Evolutionary conservation across 2,888 invertebrate species (phyloP), one percentile per base, ranked within the genome.

Genomic region (Griposia aprilina): DNA sequence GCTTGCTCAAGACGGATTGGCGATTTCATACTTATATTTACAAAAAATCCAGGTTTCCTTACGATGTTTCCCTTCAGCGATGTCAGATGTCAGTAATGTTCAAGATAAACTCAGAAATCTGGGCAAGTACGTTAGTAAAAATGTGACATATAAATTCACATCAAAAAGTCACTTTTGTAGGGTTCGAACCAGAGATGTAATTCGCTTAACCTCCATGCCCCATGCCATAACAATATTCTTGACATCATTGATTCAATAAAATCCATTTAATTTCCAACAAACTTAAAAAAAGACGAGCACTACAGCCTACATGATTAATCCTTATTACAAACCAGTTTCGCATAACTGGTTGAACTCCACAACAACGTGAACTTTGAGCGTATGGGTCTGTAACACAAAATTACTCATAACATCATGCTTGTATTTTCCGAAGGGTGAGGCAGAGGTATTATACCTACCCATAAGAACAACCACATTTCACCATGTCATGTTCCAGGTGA

Each of bases 301-400:
- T 8, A 59, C 57, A 52, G 7, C 30, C 30, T 0, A 62, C 30
- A 23, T 83, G 67, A 80, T 80, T 78, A 83, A 83, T 81, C 60
- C 26, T 48, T 60, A 20, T 78, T 70, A 26, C 1, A 67, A 84
- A 82, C 84, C 80, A 7, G 81, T 80, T 80, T 60, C 2, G 48
- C 26, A 23, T 23, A 81, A 67, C 82, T 65, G 68, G 72, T 83
- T 83, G 71, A 36, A 68, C 36, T 15, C 74, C 15, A n/a, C 41
- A 26, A n/a, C 23, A 17, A 11, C 41, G 15, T 55, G 55, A 62
- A 55, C 77, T 30, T 77, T 57, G 67, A 55, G 26, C 36, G 17
- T 45, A 6, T 10, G 10, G 45, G 45, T 41, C 41, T 41, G 5
- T n/a, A 26, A 41, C 30, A 8, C 55, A 20, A 72, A 4, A 26